Evolutionary conservation across 2,888 invertebrate genomes (phyloP).

Genomic region (Eupithecia exiguata): DNA sequence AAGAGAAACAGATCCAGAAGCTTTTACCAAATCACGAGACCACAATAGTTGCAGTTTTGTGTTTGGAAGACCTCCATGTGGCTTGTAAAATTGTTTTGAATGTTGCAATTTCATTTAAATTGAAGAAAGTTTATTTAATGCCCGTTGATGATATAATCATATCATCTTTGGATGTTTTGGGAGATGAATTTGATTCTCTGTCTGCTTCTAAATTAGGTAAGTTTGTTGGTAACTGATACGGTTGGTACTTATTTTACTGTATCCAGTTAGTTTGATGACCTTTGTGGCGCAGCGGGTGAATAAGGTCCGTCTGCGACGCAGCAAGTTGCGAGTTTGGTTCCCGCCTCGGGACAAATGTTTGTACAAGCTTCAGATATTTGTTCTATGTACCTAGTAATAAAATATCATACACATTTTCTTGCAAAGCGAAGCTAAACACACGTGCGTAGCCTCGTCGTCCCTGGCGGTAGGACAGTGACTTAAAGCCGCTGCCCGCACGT

Average conservation of each 20-base stretch:
- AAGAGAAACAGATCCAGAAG: constrained; percentile 48
- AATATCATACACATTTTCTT: too few species aligned
- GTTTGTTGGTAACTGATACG: constrained; percentile 24
- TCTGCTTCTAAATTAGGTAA: constrained; percentile 52
- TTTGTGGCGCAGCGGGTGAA: neutral
- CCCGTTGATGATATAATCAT: constrained; percentile 63
- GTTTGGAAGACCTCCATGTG: constrained; percentile 60
- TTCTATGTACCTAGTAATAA: too few species aligned
- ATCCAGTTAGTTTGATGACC: neutral
- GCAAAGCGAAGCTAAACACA: too few species aligned
- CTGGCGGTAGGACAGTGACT: too few species aligned
- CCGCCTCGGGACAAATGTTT: too few species aligned
- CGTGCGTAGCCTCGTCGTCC: too few species aligned
- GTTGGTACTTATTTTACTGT: neutral
- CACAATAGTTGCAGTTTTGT: constrained; percentile 55
- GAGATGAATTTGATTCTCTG: constrained; percentile 63
- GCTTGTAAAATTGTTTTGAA: constrained; percentile 59
- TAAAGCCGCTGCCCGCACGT: too few species aligned
- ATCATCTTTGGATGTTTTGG: constrained; percentile 60
- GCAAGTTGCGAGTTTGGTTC: too few species aligned
- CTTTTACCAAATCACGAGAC: constrained; percentile 48
- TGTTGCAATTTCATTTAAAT: constrained; percentile 59
- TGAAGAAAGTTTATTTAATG: constrained; percentile 54
- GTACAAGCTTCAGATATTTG: too few species aligned
- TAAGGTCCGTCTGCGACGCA: too few species aligned